Conservation (phyloP, 2,888 invertebrate genomes). For the Eremobia ochroleuca region DNA sequence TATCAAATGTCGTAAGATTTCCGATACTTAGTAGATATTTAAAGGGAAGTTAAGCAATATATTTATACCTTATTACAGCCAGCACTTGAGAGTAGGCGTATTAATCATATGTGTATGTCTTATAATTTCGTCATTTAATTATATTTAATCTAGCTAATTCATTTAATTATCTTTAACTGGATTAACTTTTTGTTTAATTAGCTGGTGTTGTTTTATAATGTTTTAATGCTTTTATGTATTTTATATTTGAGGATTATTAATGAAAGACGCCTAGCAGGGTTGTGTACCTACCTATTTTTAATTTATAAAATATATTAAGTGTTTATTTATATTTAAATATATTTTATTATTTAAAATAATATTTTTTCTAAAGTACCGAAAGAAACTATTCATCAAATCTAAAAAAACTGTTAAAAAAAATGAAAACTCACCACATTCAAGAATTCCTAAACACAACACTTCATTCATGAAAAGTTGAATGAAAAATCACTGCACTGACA, state of each 20-base stretch:
- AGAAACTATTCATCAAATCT: not conserved
- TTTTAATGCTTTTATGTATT: no score
- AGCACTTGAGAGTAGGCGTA: not conserved
- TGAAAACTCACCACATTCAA: conserved; percentile 57
- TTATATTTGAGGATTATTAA: not conserved
- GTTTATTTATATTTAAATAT: not conserved
- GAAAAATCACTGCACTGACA: conserved; percentile 54
- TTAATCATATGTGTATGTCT: conserved; percentile 7
- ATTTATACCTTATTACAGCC: not conserved
- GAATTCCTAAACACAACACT: conserved; percentile 33
- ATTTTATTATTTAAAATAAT: not conserved
- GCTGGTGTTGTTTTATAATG: not conserved
- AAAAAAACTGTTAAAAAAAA: not conserved
- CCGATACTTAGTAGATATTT: conserved; percentile 29
- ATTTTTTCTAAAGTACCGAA: not conserved
- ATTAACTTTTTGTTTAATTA: not conserved
- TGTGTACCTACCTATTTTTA: not conserved
- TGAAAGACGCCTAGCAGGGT: no score
- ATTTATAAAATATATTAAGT: not conserved
- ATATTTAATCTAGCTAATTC: not conserved
- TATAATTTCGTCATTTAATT: not conserved
- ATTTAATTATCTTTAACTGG: not conserved
- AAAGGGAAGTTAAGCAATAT: conserved; percentile 35
- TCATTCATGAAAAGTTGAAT: conserved; percentile 43
- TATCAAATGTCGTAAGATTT: conserved; percentile 54